Evolutionary conservation across 1,140 invertebrate genomes (phyloP).

Genomic region (Orius laevigatus): DNA sequence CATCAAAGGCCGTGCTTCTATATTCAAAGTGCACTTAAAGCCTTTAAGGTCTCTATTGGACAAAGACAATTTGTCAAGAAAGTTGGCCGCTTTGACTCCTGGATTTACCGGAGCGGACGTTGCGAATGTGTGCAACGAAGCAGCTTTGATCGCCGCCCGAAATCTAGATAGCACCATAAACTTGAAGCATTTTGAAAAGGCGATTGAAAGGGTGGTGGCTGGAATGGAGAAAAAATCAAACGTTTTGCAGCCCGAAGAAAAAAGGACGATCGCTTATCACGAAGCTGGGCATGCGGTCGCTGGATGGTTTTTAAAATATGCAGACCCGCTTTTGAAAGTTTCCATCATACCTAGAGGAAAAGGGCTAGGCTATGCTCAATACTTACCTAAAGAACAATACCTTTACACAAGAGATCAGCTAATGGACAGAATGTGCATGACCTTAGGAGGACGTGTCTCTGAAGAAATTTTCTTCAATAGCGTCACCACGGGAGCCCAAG

Average conservation of each 20-base stretch:
- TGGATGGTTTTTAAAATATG: constrained; percentile 94
- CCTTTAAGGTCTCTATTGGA: constrained; percentile 79
- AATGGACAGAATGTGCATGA: constrained; percentile 83
- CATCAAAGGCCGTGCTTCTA: constrained; percentile 88
- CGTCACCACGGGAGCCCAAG: constrained; percentile 96
- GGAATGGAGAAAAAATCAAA: constrained; percentile 99
- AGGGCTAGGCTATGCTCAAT: constrained; percentile 86
- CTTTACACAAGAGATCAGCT: constrained; percentile 93
- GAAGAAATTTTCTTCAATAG: constrained; percentile 91
- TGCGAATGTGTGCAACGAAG: constrained; percentile 98
- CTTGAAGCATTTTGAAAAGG: constrained; percentile 86
- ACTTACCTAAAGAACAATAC: constrained; percentile 97
- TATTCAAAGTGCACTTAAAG: constrained; percentile 81
- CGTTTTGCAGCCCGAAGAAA: constrained; percentile 95
- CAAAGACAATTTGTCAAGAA: constrained; percentile 74
- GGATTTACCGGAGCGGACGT: constrained; percentile 96
- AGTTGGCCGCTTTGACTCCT: constrained; percentile 89
- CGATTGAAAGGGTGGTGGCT: constrained; percentile 94
- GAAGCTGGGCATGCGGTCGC: constrained; percentile 98
- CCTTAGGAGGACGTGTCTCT: constrained; percentile 87
- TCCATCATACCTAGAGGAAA: constrained; percentile 65
- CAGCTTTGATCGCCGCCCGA: constrained; percentile 90
- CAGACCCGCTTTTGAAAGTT: constrained; percentile 93
- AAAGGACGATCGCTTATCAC: constrained; percentile 96
- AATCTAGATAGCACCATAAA: constrained; percentile 66